Percentiles rank a stretch among this genome's conserved stretches.
Conservation (phyloP, 2,113 vertebrate species). For the Burhinus oedicnemus region DNA sequence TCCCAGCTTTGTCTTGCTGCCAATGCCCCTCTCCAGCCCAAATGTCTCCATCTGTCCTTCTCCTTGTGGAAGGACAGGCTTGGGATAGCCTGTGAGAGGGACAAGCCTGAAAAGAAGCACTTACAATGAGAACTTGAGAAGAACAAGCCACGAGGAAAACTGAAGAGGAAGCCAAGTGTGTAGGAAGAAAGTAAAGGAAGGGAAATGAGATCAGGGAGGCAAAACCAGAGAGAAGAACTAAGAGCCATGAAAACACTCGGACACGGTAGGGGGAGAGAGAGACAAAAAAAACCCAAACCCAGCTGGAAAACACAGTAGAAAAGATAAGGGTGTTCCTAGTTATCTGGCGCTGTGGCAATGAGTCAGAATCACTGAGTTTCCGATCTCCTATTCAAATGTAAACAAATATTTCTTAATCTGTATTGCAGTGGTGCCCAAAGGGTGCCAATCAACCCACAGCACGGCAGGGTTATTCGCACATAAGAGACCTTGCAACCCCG, state of each 20-base stretch:
- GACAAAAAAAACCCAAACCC: background rate
- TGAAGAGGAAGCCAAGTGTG: background rate
- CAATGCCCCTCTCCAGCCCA: background rate
- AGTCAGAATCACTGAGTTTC: constrained; percentile 40
- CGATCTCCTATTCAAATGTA: constrained; percentile 45
- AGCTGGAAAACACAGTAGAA: background rate
- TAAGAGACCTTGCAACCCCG: rapidly evolving
- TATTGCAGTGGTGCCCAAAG: background rate
- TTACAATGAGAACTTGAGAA: background rate
- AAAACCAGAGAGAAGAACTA: background rate
- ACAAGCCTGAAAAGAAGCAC: background rate
- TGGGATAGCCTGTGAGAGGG: background rate
- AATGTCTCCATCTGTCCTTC: background rate
- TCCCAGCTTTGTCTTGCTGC: background rate
- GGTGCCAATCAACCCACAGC: background rate
- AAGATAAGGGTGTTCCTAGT: constrained; percentile 37
- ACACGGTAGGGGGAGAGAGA: background rate
- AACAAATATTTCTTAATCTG: constrained; percentile 40
- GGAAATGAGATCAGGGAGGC: background rate
- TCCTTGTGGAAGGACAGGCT: background rate
- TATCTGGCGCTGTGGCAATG: background rate
- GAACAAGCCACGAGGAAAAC: background rate
- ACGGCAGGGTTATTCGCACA: background rate
- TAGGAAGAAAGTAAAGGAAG: constrained; percentile 2
- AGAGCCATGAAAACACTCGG: background rate